phyloP scores from a whole-genome alignment of 2,113 vertebrate genomes.

The Isurus oxyrinchus region DNA sequence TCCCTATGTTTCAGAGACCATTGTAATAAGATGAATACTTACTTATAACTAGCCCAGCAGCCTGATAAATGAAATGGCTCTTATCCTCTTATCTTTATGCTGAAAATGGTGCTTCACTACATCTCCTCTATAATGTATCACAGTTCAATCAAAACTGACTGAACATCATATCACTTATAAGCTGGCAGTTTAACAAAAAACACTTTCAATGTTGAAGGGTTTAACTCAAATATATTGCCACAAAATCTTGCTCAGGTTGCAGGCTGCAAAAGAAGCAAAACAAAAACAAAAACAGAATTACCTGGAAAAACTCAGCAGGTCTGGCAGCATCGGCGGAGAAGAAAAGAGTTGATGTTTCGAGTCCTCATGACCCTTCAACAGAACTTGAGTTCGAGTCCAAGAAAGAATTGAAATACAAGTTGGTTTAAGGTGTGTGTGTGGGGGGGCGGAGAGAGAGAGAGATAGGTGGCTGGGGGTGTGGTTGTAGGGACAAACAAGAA shows the following conservation, averaged over 20 bases:
- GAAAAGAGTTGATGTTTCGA: too few relatives aligned
- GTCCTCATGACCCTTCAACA: too few relatives aligned
- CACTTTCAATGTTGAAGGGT: not conserved
- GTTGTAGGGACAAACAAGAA: too few relatives aligned
- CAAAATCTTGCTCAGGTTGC: not conserved
- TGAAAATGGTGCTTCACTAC: not conserved
- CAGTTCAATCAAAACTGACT: not conserved
- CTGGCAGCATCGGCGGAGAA: too few relatives aligned
- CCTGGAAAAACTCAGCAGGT: too few relatives aligned
- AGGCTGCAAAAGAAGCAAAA: not conserved
- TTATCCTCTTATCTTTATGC: not conserved
- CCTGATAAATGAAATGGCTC: not conserved
- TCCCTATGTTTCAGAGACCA: not conserved
- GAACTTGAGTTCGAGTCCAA: too few relatives aligned
- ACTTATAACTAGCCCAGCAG: not conserved
- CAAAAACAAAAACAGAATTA: too few relatives aligned
- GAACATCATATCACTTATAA: not conserved
- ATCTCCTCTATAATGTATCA: not conserved
- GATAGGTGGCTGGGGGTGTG: too few relatives aligned
- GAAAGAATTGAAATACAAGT: too few relatives aligned
- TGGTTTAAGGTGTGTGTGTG: too few relatives aligned
- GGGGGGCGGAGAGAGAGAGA: too few relatives aligned
- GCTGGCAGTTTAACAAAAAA: not conserved
- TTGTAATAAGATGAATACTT: not conserved
- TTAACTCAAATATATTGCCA: not conserved